These are phyloP conservation scores for Branchellion lobata DNA, from an alignment of 2,888 invertebrate species.

Conservation along the genomic window DNA sequence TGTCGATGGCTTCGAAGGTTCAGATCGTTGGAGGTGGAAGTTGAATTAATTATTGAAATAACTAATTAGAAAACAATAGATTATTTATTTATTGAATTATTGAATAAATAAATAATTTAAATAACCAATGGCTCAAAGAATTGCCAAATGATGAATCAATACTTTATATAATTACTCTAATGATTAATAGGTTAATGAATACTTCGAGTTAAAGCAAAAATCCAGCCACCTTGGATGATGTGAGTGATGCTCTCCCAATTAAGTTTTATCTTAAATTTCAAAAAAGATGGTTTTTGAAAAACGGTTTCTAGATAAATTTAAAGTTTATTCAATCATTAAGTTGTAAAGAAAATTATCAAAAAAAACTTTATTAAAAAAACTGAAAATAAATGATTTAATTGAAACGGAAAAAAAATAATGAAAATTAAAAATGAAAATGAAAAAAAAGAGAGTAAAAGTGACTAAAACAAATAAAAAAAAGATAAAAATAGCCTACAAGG, in stretches of 20 bases:
- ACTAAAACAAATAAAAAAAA: too few relatives aligned
- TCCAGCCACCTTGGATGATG: conserved; percentile 77
- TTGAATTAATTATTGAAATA: too few relatives aligned
- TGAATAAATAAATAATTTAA: not conserved
- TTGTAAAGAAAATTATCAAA: too few relatives aligned
- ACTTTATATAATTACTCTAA: too few relatives aligned
- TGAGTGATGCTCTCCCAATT: conserved; percentile 97
- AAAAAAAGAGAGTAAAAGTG: not conserved
- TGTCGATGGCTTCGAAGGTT: conserved; percentile 72
- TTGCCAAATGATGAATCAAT: too few relatives aligned
- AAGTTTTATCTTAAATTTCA: conserved; percentile 79
- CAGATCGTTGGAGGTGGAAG: not conserved
- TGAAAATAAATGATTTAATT: not conserved
- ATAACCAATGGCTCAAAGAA: too few relatives aligned
- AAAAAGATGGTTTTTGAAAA: too few relatives aligned
- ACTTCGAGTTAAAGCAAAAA: too few relatives aligned
- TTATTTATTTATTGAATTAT: too few relatives aligned
- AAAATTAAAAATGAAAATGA: not conserved
- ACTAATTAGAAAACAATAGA: not conserved
- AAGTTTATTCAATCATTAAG: too few relatives aligned
- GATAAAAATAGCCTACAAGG: conserved; percentile 58
- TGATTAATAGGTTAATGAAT: too few relatives aligned
- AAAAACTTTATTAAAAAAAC: not conserved
- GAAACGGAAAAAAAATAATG: conserved; percentile 2
- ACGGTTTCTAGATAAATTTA: too few relatives aligned